phyloP scores from a whole-genome alignment of 2,888 invertebrate species.

The Synergus umbraculus region DNA sequence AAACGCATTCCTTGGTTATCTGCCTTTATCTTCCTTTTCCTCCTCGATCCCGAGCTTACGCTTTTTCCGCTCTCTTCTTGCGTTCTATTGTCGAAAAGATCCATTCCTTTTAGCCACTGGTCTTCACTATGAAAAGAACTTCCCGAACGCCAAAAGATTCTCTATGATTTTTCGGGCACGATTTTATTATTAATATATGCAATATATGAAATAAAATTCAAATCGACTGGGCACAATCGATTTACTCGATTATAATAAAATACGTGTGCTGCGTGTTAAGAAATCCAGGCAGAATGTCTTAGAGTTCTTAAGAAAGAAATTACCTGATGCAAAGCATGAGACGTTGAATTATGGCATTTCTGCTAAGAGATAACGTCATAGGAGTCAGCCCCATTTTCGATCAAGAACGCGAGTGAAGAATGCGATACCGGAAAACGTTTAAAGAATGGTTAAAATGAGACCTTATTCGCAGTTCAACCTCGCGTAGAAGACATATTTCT shows the following conservation, averaged over 20 bases:
- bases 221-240: conserved; percentile 15
- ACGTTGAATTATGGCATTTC: conserved; percentile 36
- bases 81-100: conserved; percentile 30
- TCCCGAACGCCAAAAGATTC: not conserved
- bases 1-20: conserved; percentile 18
- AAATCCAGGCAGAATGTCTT: conserved; percentile 21
- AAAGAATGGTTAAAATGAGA: conserved; percentile 41
- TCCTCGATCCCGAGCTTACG: conserved; percentile 7
- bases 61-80: conserved; percentile 40
- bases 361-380: conserved; percentile 40
- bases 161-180: not conserved
- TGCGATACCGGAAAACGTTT: conserved; percentile 46
- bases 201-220: conserved; percentile 14
- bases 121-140: conserved; percentile 14
- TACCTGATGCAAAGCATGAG: conserved; percentile 26
- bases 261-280: conserved; percentile 37
- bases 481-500: conserved; percentile 30
- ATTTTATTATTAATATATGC: not conserved
- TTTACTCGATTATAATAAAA: conserved; percentile 20
- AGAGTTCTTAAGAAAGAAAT: conserved; percentile 38
- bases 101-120: conserved; percentile 44
- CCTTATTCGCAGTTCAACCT: conserved; percentile 34
- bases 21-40: conserved; percentile 40
- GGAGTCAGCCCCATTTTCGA: conserved; percentile 27
- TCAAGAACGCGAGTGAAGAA: conserved; percentile 39